Evolutionary conservation across 2,888 invertebrate species (phyloP).

Genomic region (Cylindroiulus punctatus): DNA sequence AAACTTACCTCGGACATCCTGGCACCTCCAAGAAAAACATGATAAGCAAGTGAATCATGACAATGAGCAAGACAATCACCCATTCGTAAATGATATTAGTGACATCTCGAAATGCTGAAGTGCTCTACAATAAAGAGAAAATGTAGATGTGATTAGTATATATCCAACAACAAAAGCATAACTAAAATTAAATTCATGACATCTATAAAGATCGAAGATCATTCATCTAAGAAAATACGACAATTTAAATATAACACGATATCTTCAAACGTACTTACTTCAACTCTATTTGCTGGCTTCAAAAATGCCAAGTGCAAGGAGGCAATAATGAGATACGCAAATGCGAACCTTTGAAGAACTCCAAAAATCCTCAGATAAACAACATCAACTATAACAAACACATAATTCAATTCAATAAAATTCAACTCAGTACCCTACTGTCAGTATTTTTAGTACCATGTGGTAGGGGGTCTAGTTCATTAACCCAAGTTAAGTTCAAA

Average conservation of each 20-base stretch:
- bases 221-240: no score
- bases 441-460: no score
- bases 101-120: conserved; percentile 63
- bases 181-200: no score
- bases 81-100: conserved; percentile 66
- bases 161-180: conserved; percentile 27
- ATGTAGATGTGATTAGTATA: not conserved
- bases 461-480: no score
- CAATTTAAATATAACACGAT: no score
- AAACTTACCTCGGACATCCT: conserved; percentile 66
- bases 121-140: conserved; percentile 1
- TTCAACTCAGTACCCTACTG: no score
- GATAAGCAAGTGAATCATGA: conserved; percentile 64
- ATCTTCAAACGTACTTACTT: not conserved
- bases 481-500: no score
- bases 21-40: conserved; percentile 67
- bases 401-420: no score
- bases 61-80: conserved; percentile 64
- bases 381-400: conserved; percentile 60
- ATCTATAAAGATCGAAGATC: no score
- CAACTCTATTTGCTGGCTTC: not conserved
- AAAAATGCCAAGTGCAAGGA: conserved; percentile 55
- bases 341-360: conserved; percentile 69
- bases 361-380: conserved; percentile 68
- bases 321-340: conserved; percentile 67